Base-by-base conservation (phyloP, 2,888 invertebrate species). In the Oscheius myriophilus region DNA sequence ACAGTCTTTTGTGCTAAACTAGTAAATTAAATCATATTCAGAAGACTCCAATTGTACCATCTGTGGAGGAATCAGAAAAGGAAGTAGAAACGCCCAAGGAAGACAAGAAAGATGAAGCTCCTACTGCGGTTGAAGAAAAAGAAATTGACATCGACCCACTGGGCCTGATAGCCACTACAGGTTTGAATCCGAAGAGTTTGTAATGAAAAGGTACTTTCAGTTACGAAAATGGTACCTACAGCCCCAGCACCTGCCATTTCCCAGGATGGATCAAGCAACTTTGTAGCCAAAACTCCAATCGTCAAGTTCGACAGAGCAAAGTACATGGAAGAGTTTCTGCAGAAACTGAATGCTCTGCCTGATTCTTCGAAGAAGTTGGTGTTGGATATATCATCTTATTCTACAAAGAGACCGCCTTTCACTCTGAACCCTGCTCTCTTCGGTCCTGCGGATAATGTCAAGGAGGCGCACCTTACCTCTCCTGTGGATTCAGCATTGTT, bases 241-340 rank as follows among this genome's bases (percentile, higher is more conserved):
- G 33, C 26, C 14, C n/a, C n/a, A n/a, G 25, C 26, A 39, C 25
- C 63, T 14, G 12, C 63, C 6, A 51, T 21, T 23, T 33, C 39
- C 7, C 1, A 41, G 14, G 18, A 39, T 46, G 65, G 55, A 26
- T n/a, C 25, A 9, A 42, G 65, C 41, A 65, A 54, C 25, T 57
- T 65, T 12, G 55, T n/a, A 4, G 23, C 55, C 1, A 65, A 65
- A 65, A 70, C 73, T 18, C 68, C 72, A 4, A 72, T 72, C 0
- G 72, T 73, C 0, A 70, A 70, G 39, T 77, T 77, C 49, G 71
- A 77, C 39, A 46, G 71, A 41, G 25, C 68, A 42, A 74, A 77
- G 41, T 77, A 74, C 45, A 77, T 77, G 76, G 71, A 65, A 21
- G 76, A 77, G 43, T 76, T 73, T 43, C 43, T 25, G 9, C 46